Evolutionary conservation across 1,140 invertebrate genomes (phyloP), one percentile per base, ranked within the genome.

Genomic region (Ceratoteleas bidentatus): DNA sequence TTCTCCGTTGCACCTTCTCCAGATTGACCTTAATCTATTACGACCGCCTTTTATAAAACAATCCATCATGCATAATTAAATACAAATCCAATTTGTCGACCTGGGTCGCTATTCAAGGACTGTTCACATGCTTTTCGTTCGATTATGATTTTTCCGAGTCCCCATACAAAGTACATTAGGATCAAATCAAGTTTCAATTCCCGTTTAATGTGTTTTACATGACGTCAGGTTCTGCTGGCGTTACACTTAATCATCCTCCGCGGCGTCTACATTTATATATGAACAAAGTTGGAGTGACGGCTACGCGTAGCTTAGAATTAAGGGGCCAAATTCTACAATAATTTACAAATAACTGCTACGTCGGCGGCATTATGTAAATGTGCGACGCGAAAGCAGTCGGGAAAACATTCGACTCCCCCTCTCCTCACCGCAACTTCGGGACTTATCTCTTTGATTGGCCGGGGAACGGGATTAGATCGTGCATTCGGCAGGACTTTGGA

Each of bases 401-500:
- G 45, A 8, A 58, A 57, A 56, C n/a, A 10, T 33, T 52, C 58
- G 24, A n/a, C 24, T 15, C 15, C 14, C 36, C 36, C n/a, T n/a
- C n/a, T n/a, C n/a, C n/a, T n/a, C 36, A 8, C 36, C 7, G 36
- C 16, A 68, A 58, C 53, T 68, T 58, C 10, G 14, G 16, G 14
- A 24, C 36, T 62, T 53, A 62, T 62, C 52, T 70, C 56, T 64
- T 73, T 73, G 58, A 73, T 64, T 62, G 60, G 50, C 1, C 32
- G 24, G 52, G 10, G 64, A 73, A 62, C 43, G 47, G 50, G 52
- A 73, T 73, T 73, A 73, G 58, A 33, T 73, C 36, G 40, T 73
- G 47, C 60, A 57, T 73, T 64, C 38, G 58, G 40, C 38, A 54
- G 68, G 56, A 56, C 56, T 73, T 73, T 34, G 33, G 52, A 54